Conservation (phyloP, 2,797 vertebrate species). For the Gymnopithys bicolor region DNA sequence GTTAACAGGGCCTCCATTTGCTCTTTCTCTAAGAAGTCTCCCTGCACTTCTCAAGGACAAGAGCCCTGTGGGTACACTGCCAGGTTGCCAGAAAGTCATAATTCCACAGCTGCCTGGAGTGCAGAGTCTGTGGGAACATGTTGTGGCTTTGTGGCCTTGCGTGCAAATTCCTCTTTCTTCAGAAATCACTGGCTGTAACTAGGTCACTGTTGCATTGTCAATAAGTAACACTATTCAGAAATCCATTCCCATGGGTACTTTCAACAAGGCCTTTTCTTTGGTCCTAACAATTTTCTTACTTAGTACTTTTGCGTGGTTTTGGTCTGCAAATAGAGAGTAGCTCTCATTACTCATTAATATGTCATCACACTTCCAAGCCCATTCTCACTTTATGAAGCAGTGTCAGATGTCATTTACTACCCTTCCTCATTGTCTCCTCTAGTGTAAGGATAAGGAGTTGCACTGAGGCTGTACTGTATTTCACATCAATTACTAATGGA, state of each 20-base stretch:
- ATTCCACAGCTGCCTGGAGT: neutral
- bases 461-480: neutral
- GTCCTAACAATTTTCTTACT: neutral
- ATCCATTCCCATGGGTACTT: neutral
- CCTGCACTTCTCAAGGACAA: neutral
- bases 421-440: neutral
- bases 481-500: neutral
- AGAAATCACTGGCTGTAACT: neutral
- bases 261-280: neutral
- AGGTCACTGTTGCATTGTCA: neutral
- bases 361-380: neutral
- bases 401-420: neutral
- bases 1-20: rapidly evolving
- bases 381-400: neutral
- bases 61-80: too few relatives aligned
- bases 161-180: neutral
- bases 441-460: neutral
- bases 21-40: neutral
- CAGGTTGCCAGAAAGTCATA: neutral
- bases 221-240: neutral
- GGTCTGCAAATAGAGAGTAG: neutral
- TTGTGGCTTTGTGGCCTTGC: neutral
- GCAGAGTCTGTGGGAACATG: neutral
- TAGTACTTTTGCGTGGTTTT: neutral
- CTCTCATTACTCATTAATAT: neutral